Base-by-base conservation (phyloP, 2,888 invertebrate genomes). In the Xiphydria camelus region DNA sequence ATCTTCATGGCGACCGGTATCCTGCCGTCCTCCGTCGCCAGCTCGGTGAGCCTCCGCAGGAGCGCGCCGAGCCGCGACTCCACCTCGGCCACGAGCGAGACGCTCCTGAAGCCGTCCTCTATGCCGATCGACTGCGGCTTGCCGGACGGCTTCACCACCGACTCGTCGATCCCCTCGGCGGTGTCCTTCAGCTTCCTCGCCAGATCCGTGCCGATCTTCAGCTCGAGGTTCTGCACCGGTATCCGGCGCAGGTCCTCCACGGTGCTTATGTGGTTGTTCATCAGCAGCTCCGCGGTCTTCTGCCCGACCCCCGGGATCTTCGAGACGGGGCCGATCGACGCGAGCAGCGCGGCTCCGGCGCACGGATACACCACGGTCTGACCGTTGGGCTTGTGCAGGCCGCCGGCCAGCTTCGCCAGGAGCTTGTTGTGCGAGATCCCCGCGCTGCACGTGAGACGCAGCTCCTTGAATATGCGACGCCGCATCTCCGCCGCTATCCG, bases 341-440 rank as follows among this genome's bases (percentile, higher is more conserved):
- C 79, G 79, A 92, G 81, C 58, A 91, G 82, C 49, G 79, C 79
- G 39, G 80, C 74, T 5, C 83, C 84, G 62, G 83, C 81, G 52
- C 84, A 83, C 4, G 92, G 89, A 53, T 84, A 87, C 52, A 91
- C 78, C 18, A 86, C 81, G 0, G 91, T 91, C 75, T 93, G 92
- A 64, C 90, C 84, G 72, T 91, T 87, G 4, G 93, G 92, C 72
- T 90, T 91, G 66, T 89, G 81, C 52, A 83, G 76, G 25, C 82
- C 80, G 53, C 88, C 87, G 35, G 82, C 85, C 51, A 93, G 76
- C 77, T 93, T 93, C 2, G 92, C 87, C 64, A 92, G 73, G 47
- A 92, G 75, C 76, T 93, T 93, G 72, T 92, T 93, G 62, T 90
- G 88, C 21, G 88, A 86, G 50, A 92, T 82, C 36, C 93, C 93